These are phyloP conservation scores for Aphis craccivora DNA, from an alignment of 1,140 invertebrate genomes.

Conservation along the genomic window DNA sequence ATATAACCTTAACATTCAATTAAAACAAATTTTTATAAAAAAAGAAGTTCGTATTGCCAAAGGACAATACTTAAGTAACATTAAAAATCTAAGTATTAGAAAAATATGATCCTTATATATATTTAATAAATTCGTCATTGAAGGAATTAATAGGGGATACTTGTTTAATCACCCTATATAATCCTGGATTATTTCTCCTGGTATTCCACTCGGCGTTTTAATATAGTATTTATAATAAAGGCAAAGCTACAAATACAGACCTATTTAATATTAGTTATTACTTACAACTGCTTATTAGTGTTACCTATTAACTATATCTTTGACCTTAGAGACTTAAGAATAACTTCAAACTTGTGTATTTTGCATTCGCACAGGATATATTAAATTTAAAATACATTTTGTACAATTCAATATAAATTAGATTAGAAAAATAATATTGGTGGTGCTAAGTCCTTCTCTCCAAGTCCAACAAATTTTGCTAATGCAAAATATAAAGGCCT, in stretches of 20 bases:
- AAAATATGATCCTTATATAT: too few relatives aligned
- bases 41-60: too few relatives aligned
- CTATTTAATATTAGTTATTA: neutral
- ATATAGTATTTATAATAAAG: neutral
- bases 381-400: neutral
- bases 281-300: neutral
- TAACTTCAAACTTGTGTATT: neutral
- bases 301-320: neutral
- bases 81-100: too few relatives aligned
- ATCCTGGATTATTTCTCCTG: neutral
- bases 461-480: neutral
- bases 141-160: neutral
- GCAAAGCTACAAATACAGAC: neutral
- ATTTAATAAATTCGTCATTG: neutral
- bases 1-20: too few relatives aligned
- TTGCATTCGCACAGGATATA: neutral
- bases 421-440: neutral
- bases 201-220: neutral
- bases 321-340: neutral
- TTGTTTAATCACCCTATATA: neutral
- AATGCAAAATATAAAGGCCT: neutral
- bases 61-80: too few relatives aligned
- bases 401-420: neutral
- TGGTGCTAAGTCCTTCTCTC: neutral
- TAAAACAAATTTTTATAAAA: too few relatives aligned